Conservation (phyloP, 30 jellyfish, hydroid and myxozoan species). For the Aurelia sp. region DNA sequence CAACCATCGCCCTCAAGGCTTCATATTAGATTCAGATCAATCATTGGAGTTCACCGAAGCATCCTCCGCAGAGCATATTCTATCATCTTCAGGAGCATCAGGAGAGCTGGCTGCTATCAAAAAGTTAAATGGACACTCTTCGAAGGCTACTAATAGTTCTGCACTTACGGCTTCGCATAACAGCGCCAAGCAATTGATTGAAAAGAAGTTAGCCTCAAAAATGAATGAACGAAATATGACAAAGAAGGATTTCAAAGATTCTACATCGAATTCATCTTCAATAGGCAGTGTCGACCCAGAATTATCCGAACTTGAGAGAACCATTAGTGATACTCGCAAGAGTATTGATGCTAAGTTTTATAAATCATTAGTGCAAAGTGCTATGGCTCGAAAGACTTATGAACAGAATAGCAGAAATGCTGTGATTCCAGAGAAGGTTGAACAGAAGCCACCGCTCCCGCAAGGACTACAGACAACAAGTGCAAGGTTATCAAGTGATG, state of each 20-base stretch:
- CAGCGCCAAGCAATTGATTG: neutral
- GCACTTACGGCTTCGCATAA: neutral
- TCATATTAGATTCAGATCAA: conserved; percentile 60
- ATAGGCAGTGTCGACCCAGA: conserved; percentile 87
- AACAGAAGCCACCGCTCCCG: neutral
- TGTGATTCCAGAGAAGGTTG: neutral
- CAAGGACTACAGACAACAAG: neutral
- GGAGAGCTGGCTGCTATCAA: conserved; percentile 14
- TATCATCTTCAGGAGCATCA: conserved; percentile 7
- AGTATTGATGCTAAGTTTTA: conserved; percentile 98
- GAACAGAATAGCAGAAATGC: conserved; percentile 6
- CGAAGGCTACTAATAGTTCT: neutral
- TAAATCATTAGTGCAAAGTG: conserved; percentile 74
- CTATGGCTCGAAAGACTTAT: neutral
- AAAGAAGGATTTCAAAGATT: neutral
- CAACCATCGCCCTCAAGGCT: conserved; percentile 62
- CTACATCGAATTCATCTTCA: conserved; percentile 44
- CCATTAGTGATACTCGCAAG: conserved; percentile 91
- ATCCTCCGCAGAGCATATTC: conserved; percentile 47
- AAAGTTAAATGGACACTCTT: neutral
- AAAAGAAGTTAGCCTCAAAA: conserved; percentile 9
- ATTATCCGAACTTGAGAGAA: conserved; percentile 87
- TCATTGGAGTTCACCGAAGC: conserved; percentile 63
- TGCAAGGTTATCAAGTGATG: neutral
- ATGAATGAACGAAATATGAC: neutral